phyloP scores from a whole-genome alignment of 2,797 vertebrate species.

The Malurus leucopterus region DNA sequence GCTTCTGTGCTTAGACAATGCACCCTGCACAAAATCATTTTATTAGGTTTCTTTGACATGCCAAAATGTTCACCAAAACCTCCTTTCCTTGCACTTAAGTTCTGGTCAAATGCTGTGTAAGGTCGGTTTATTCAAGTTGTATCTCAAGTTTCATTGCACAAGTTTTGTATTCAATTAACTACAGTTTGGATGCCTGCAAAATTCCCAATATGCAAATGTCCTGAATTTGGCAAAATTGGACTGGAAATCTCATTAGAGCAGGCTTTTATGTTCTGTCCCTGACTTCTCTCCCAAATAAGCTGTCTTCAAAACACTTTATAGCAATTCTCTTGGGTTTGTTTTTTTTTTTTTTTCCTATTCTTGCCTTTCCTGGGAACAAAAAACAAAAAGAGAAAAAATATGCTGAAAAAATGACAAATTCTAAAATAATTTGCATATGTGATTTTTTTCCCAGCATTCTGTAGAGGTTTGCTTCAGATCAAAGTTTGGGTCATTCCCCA shows the following conservation, averaged over 20 bases:
- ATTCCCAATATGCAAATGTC: neutral
- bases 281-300: neutral
- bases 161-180: neutral
- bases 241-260: neutral
- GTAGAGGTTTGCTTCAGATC: neutral
- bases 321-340: neutral
- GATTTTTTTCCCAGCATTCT: neutral
- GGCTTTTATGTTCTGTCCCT: neutral
- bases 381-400: neutral
- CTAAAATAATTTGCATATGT: neutral
- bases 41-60: neutral
- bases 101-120: neutral
- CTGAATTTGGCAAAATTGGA: neutral
- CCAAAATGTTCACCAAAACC: neutral
- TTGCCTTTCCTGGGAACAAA: neutral
- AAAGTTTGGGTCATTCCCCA: conserved; percentile 5
- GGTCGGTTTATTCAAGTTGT: neutral
- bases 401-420: neutral
- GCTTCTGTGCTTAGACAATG: neutral
- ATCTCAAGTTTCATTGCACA: neutral
- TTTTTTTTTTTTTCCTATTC: neutral
- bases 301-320: neutral
- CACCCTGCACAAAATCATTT: neutral
- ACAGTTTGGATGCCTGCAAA: neutral
- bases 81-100: neutral